Evolutionary conservation across 2,113 vertebrate species (phyloP), one percentile per base, ranked within the genome.

Genomic region (Dicrurus megarhynchus): DNA sequence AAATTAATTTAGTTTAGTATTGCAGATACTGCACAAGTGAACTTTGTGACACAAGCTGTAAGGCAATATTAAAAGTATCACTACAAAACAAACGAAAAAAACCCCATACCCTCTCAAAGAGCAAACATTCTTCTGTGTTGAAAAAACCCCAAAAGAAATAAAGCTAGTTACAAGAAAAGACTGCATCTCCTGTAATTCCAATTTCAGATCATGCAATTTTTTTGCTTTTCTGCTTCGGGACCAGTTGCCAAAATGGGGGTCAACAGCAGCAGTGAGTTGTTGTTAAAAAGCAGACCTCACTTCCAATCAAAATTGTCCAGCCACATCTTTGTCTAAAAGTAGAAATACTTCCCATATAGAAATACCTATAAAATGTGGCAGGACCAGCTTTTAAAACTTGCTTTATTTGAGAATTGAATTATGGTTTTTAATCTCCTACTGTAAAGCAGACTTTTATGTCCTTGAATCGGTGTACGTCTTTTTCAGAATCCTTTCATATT

Each of bases 51-150:
- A 85, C 56, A 68, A 56, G 53, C 7, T 65, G 50, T 92, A 97
- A 80, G 52, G 87, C 83, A 46, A 70, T 37, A 91, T 87, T 81
- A 83, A 84, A 96, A 94, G 44, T 73, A 90, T 71, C 90, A 83
- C 93, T 87, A 87, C 28, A 83, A 91, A 59, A 74, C 14, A 56
- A 63, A 44, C 26, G 59, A 6, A 7, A 41, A 68, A 42, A 23
- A 18, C 1, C 2, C 6, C 41, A 50, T 20, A 41, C 3, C 3
- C 20, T 56, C 17, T 57, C 76, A 76, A 82, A 67, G 63, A 85
- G 22, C 42, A 96, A 97, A 79, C 12, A 92, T 82, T 59, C 27
- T 83, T 74, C 56, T 93, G 39, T n/a, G 56, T 20, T 28, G 35
- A 93, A 94, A 77, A 82, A 68, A 4, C 2, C 30, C 20, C 32